Conservation (phyloP, 2,113 vertebrate species). For the Neodon shergylaensis region DNA sequence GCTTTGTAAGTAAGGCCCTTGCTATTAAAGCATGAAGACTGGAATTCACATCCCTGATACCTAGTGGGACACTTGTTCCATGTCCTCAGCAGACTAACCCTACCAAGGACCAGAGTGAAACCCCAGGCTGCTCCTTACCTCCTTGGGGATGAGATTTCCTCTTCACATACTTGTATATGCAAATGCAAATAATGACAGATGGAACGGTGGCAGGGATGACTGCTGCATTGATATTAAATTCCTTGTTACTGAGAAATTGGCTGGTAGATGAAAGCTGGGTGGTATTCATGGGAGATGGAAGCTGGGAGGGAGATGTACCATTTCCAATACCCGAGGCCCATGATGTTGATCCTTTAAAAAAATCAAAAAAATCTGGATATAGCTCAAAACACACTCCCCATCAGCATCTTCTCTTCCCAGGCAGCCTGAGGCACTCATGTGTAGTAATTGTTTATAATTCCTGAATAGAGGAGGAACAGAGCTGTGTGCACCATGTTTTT, state of each 20-base stretch:
- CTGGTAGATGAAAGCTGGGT: too few relatives aligned
- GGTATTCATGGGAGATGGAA: too few relatives aligned
- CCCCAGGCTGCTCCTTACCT: background rate
- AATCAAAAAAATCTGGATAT: background rate
- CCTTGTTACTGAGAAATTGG: too few relatives aligned
- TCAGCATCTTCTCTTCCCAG: background rate
- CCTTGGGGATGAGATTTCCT: background rate
- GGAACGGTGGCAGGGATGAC: fast-evolving
- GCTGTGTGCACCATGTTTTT: background rate
- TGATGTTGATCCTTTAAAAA: background rate
- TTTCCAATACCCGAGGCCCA: background rate
- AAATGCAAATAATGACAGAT: too few relatives aligned
- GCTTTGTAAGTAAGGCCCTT: background rate
- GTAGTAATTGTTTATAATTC: background rate
- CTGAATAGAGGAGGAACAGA: background rate
- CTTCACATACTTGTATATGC: too few relatives aligned
- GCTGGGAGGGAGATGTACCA: too few relatives aligned
- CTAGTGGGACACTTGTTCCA: background rate
- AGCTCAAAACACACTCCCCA: background rate
- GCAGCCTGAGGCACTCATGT: background rate
- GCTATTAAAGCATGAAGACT: background rate
- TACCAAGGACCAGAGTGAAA: background rate
- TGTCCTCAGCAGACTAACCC: background rate
- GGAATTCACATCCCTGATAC: background rate
- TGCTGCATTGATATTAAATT: too few relatives aligned